Conservation (phyloP, 2,888 invertebrate species). For the Julus scandinavius region DNA sequence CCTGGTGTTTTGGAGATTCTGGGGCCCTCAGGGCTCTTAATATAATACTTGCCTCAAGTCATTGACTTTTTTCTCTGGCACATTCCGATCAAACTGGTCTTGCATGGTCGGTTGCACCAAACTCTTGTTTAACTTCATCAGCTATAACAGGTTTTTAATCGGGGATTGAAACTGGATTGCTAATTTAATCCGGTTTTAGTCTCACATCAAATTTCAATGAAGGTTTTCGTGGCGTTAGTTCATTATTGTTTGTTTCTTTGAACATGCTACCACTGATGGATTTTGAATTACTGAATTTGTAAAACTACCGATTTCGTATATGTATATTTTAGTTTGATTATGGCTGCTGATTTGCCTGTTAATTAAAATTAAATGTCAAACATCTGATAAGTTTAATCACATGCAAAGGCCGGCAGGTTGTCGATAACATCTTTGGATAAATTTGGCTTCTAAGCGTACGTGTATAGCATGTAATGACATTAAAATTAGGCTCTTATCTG, state of each 20-base stretch:
- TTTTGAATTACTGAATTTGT: no score
- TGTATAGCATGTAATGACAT: not conserved
- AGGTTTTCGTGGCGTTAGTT: no score
- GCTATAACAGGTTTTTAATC: not conserved
- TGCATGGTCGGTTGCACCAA: not conserved
- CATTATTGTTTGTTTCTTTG: no score
- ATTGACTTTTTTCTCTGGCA: constrained; percentile 1
- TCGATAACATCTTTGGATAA: not conserved
- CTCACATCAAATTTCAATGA: not conserved
- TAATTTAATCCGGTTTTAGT: not conserved
- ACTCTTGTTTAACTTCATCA: not conserved
- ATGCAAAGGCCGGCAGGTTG: not conserved
- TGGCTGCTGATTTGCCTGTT: not conserved
- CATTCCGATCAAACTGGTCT: constrained; percentile 39
- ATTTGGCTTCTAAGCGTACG: not conserved
- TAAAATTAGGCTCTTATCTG: constrained; percentile 6
- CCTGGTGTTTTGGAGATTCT: constrained; percentile 23
- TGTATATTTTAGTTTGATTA: not conserved
- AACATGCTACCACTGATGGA: no score
- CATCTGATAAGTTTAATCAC: not conserved
- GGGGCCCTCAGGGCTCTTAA: not conserved
- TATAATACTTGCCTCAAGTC: constrained; percentile 27
- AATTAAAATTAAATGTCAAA: constrained; percentile 26
- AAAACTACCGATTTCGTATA: not conserved
- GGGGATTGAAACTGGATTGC: not conserved